These are phyloP conservation scores for Percopsis omiscomaycus DNA, from an alignment of 2,797 vertebrate species.

Conservation along the genomic window DNA sequence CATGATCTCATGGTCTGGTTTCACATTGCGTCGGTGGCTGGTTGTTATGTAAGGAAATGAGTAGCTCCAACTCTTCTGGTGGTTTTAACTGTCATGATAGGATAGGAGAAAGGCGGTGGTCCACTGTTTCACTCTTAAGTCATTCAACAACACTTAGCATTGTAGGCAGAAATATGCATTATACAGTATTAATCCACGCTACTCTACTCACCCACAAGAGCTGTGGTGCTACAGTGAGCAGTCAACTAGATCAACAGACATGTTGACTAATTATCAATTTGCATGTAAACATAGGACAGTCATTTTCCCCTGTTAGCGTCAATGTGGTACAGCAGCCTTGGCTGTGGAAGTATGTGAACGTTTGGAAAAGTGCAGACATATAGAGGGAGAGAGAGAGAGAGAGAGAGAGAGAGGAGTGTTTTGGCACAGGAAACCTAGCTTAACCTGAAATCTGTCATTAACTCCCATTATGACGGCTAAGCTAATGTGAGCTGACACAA, in stretches of 20 bases:
- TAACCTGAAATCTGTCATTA: conserved; percentile 32
- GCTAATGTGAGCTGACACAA: conserved; percentile 10
- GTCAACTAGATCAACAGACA: too few relatives aligned
- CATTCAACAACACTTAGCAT: too few relatives aligned
- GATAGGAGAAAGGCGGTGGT: background rate
- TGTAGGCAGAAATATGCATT: too few relatives aligned
- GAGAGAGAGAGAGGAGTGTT: background rate
- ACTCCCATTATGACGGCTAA: conserved; percentile 19
- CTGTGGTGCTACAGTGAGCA: too few relatives aligned
- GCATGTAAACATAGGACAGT: background rate
- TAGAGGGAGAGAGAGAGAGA: background rate
- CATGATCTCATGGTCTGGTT: background rate
- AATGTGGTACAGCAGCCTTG: background rate
- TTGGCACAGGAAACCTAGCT: conserved; percentile 26
- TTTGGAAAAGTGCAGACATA: background rate
- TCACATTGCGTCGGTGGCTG: background rate
- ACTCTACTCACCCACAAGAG: too few relatives aligned
- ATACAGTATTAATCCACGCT: too few relatives aligned
- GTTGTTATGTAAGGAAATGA: background rate
- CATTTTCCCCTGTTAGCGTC: background rate
- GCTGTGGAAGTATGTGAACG: background rate
- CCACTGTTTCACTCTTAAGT: background rate
- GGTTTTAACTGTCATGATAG: background rate
- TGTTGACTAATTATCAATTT: too few relatives aligned
- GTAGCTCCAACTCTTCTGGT: background rate